phyloP scores from a whole-genome alignment of 2,888 invertebrate genomes.

The Cosmia trapezina region DNA sequence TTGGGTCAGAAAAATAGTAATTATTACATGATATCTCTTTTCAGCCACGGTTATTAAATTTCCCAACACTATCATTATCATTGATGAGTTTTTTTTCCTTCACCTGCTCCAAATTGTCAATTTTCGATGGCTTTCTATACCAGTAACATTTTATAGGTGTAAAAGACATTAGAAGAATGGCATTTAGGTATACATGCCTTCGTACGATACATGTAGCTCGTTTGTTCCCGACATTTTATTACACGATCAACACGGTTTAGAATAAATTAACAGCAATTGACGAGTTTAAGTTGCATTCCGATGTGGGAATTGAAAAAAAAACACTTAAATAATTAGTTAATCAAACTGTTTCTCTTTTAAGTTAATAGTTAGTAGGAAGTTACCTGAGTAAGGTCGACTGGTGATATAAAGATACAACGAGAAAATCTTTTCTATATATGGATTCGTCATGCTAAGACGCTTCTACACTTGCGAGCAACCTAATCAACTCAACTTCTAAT shows the following conservation, averaged over 20 bases:
- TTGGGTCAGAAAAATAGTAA: background rate
- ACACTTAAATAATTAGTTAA: no score
- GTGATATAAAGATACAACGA: no score
- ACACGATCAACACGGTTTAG: slow-evolving; percentile 23
- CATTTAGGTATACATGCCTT: background rate
- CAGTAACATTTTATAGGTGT: background rate
- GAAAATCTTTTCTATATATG: no score
- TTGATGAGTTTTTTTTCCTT: no score
- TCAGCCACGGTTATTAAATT: background rate
- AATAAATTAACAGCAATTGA: slow-evolving; percentile 45
- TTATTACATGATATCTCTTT: background rate
- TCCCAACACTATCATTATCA: background rate
- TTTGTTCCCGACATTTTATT: slow-evolving; percentile 41
- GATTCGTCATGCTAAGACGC: no score
- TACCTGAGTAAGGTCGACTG: no score
- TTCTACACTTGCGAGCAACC: no score
- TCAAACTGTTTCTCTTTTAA: no score
- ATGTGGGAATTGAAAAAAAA: slow-evolving; percentile 14
- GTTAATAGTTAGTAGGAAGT: no score
- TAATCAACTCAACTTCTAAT: no score
- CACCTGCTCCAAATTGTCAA: background rate
- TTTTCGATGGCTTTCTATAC: background rate
- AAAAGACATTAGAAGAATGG: background rate
- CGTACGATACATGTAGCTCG: background rate
- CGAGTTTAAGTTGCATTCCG: slow-evolving; percentile 17